Conservation (phyloP, 2,888 invertebrate species). For the Emmelina monodactyla region DNA sequence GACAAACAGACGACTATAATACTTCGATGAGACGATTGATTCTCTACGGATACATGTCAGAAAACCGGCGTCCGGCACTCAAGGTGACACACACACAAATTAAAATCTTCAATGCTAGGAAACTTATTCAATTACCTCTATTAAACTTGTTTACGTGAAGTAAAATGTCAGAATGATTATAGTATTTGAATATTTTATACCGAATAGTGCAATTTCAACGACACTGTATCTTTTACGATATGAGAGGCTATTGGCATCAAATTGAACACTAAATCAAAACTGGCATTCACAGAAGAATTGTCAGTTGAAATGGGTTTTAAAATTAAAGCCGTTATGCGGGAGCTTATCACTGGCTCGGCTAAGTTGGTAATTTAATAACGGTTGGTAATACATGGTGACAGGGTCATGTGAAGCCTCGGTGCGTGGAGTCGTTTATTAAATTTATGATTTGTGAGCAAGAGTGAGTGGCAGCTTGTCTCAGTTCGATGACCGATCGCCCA, state of each 20-base stretch:
- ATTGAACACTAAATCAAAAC: constrained; percentile 27
- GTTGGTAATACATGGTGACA: constrained; percentile 36
- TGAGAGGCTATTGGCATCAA: too few species aligned
- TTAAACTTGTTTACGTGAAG: too few species aligned
- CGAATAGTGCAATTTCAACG: too few species aligned
- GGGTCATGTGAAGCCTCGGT: constrained; percentile 27
- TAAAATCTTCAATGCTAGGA: too few species aligned
- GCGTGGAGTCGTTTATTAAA: constrained; percentile 57
- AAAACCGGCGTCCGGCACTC: constrained; percentile 56
- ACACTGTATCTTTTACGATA: too few species aligned
- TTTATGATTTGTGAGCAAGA: constrained; percentile 53
- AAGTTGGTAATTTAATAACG: constrained; percentile 23
- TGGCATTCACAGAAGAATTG: too few species aligned
- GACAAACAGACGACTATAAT: constrained; percentile 47
- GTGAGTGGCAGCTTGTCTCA: constrained; percentile 55
- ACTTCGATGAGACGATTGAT: constrained; percentile 56
- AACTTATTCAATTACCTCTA: too few species aligned
- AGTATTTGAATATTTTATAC: too few species aligned
- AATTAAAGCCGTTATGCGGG: constrained; percentile 23
- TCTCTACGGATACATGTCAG: constrained; percentile 55
- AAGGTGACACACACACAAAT: constrained; percentile 58
- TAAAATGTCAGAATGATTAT: too few species aligned
- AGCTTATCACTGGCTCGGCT: constrained; percentile 20
- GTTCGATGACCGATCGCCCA: constrained; percentile 65
- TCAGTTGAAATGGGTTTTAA: constrained; percentile 24